These are phyloP conservation scores for Apodemia zela DNA, from an alignment of 2,888 invertebrate genomes.

Conservation along the genomic window DNA sequence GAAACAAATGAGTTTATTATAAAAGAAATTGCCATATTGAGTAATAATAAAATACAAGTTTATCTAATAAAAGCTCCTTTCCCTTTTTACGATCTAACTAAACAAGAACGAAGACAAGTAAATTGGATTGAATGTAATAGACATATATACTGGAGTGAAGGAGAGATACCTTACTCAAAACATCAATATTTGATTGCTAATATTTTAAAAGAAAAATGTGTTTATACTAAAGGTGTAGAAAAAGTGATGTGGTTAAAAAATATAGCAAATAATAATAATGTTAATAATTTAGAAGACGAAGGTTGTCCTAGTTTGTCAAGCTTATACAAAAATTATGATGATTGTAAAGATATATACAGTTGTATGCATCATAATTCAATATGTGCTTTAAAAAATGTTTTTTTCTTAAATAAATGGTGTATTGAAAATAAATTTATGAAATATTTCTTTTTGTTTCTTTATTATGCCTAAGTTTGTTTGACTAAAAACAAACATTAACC, in stretches of 20 bases:
- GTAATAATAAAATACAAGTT: background rate
- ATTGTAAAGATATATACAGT: no score
- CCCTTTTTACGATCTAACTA: background rate
- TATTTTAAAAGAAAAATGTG: background rate
- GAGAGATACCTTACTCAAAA: background rate
- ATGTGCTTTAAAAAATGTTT: conserved; percentile 1
- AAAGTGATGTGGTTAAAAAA: background rate
- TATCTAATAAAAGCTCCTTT: background rate
- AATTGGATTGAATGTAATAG: background rate
- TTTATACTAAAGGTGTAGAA: background rate
- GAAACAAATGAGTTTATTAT: background rate
- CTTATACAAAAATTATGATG: no score
- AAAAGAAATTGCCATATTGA: background rate
- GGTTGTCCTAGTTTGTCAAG: no score
- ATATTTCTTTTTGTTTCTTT: background rate
- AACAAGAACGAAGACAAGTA: background rate
- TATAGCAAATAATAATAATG: no score
- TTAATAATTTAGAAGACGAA: no score
- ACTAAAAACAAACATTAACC: no score
- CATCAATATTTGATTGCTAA: background rate
- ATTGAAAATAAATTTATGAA: background rate
- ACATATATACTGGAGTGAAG: background rate
- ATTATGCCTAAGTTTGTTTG: no score
- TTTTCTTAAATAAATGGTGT: background rate
- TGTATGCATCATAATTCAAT: background rate